Evolutionary conservation across 1,140 invertebrate species (phyloP).

Genomic region (Wasmannia auropunctata): DNA sequence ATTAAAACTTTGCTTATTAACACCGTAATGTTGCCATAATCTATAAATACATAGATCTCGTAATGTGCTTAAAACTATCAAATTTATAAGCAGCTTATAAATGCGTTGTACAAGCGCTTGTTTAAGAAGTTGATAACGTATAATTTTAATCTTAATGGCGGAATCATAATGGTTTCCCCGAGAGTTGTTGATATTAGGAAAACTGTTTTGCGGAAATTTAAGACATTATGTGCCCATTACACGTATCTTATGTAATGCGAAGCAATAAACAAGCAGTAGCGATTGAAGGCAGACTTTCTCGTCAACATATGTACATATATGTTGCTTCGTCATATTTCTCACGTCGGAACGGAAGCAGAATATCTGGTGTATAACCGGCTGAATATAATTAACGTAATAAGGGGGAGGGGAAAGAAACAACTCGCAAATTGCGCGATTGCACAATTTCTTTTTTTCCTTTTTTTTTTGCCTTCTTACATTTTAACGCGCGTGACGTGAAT

Average conservation of each 20-base stretch:
- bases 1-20: background rate
- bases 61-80: slow-evolving; percentile 17
- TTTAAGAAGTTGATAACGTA: background rate
- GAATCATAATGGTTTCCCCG: background rate
- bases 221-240: background rate
- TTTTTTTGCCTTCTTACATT: background rate
- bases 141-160: background rate
- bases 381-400: background rate
- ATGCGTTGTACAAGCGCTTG: background rate
- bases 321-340: background rate
- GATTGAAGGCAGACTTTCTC: background rate
- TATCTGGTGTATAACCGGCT: background rate
- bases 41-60: background rate
- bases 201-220: background rate
- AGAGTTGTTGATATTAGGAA: slow-evolving; percentile 2
- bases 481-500: background rate
- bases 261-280: background rate
- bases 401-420: background rate
- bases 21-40: background rate
- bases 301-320: no score
- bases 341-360: background rate
- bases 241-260: background rate
- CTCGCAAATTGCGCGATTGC: background rate
- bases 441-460: background rate
- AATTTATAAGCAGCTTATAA: slow-evolving; percentile 5